Conservation (phyloP, 2,113 vertebrate species). For the Dendropsophus ebraccatus region DNA sequence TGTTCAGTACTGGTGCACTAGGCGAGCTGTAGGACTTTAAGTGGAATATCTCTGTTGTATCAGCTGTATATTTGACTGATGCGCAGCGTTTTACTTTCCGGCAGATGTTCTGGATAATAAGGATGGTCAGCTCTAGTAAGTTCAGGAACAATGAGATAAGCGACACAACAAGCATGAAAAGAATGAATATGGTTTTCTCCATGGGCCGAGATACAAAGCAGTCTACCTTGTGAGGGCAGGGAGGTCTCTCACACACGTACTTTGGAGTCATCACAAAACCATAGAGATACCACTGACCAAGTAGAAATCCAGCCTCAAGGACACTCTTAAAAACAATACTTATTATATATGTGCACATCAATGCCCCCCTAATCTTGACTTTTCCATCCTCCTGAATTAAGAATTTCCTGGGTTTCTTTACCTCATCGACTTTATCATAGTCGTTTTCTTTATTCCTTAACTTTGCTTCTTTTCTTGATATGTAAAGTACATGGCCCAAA, state of each 20-base stretch:
- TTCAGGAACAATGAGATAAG: slow-evolving; percentile 87
- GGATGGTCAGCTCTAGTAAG: slow-evolving; percentile 83
- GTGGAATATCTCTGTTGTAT: slow-evolving; percentile 10
- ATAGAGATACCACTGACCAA: slow-evolving; percentile 89
- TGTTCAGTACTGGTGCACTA: slow-evolving; percentile 53
- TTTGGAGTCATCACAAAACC: slow-evolving; percentile 82
- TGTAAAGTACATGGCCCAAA: slow-evolving; percentile 88
- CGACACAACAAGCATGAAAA: slow-evolving; percentile 90
- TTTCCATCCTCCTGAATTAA: slow-evolving; percentile 66
- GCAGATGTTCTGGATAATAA: slow-evolving; percentile 75
- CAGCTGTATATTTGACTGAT: background rate
- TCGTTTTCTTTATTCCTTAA: slow-evolving; percentile 70
- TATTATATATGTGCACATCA: slow-evolving; percentile 84
- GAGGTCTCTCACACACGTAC: slow-evolving; percentile 80
- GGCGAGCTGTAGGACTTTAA: slow-evolving; percentile 45
- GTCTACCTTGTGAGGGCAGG: slow-evolving; percentile 90
- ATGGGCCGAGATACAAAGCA: slow-evolving; percentile 93
- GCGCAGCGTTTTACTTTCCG: slow-evolving; percentile 61
- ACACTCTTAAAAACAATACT: slow-evolving; percentile 86
- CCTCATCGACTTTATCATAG: slow-evolving; percentile 70
- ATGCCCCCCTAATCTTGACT: slow-evolving; percentile 74
- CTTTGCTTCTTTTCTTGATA: slow-evolving; percentile 70
- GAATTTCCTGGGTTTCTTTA: slow-evolving; percentile 78
- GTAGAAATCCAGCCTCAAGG: slow-evolving; percentile 86
- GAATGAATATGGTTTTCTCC: slow-evolving; percentile 94